phyloP scores from a whole-genome alignment of 2,113 vertebrate species.

The Axis porcinus region DNA sequence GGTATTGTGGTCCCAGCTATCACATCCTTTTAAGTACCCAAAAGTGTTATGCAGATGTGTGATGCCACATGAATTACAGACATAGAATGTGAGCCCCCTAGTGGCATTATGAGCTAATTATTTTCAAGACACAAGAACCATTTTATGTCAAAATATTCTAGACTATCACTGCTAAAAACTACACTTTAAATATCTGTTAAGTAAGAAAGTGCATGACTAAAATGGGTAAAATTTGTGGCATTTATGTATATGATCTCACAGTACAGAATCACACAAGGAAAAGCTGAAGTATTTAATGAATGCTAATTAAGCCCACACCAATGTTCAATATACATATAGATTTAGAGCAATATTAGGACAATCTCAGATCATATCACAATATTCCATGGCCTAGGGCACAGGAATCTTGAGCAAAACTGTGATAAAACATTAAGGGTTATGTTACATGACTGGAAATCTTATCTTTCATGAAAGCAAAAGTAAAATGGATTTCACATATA shows the following conservation, averaged over 20 bases:
- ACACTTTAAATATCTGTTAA: not conserved
- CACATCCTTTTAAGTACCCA: not conserved
- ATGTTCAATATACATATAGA: not conserved
- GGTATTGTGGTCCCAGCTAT: not conserved
- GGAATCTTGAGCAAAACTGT: not conserved
- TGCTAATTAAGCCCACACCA: not conserved
- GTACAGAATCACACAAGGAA: not conserved
- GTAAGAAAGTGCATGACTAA: not conserved
- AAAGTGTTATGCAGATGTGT: accelerated
- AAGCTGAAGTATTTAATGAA: not conserved
- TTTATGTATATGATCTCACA: not conserved
- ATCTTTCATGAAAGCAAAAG: not conserved
- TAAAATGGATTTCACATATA: not conserved
- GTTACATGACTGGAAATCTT: not conserved
- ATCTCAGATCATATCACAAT: not conserved
- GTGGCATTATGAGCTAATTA: not conserved
- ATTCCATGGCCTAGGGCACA: not conserved
- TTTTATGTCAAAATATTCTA: not conserved
- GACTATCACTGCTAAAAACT: not conserved
- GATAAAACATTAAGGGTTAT: not conserved
- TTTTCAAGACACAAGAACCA: not conserved
- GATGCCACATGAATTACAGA: not conserved
- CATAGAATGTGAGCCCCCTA: not conserved
- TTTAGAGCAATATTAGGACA: not conserved
- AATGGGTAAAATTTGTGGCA: not conserved